Evolutionary conservation across 2,888 invertebrate species (phyloP).

Genomic region (Nephrocerus scutellatus): DNA sequence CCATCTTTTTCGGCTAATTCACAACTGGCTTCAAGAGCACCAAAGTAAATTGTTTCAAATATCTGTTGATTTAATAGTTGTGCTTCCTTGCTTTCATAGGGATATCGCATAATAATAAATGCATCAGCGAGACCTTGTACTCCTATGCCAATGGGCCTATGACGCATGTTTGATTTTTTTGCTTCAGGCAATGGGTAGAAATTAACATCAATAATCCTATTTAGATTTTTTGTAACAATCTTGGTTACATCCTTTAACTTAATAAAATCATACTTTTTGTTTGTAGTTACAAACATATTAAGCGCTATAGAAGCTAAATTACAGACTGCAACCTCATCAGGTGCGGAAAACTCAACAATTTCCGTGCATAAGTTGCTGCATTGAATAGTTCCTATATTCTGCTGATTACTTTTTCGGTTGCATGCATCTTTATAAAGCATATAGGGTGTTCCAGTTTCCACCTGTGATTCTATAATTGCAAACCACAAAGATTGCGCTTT

Average conservation of each 20-base stretch:
- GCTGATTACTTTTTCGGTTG: slow-evolving; percentile 94
- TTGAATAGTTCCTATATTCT: slow-evolving; percentile 96
- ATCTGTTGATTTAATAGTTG: slow-evolving; percentile 84
- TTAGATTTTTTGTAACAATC: slow-evolving; percentile 82
- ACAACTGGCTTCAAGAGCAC: slow-evolving; percentile 92
- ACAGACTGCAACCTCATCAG: slow-evolving; percentile 94
- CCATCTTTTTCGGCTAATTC: slow-evolving; percentile 82
- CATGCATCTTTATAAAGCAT: slow-evolving; percentile 96
- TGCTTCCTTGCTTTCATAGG: slow-evolving; percentile 87
- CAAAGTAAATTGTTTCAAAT: slow-evolving; percentile 96
- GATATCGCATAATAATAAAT: slow-evolving; percentile 85
- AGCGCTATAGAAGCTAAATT: slow-evolving; percentile 96
- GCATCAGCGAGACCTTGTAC: slow-evolving; percentile 97
- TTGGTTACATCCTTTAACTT: slow-evolving; percentile 83
- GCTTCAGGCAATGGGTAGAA: slow-evolving; percentile 93
- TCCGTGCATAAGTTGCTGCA: slow-evolving; percentile 98
- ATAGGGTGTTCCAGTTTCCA: slow-evolving; percentile 97
- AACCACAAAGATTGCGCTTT: slow-evolving; percentile 88
- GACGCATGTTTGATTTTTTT: slow-evolving; percentile 74
- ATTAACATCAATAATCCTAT: slow-evolving; percentile 95
- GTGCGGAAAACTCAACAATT: slow-evolving; percentile 87
- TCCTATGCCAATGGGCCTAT: slow-evolving; percentile 85
- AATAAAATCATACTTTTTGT: slow-evolving; percentile 77
- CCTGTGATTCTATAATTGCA: slow-evolving; percentile 88
- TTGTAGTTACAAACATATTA: slow-evolving; percentile 80